These are phyloP conservation scores for Moxostoma hubbsi DNA, from an alignment of 2,797 vertebrate species.

Conservation along the genomic window DNA sequence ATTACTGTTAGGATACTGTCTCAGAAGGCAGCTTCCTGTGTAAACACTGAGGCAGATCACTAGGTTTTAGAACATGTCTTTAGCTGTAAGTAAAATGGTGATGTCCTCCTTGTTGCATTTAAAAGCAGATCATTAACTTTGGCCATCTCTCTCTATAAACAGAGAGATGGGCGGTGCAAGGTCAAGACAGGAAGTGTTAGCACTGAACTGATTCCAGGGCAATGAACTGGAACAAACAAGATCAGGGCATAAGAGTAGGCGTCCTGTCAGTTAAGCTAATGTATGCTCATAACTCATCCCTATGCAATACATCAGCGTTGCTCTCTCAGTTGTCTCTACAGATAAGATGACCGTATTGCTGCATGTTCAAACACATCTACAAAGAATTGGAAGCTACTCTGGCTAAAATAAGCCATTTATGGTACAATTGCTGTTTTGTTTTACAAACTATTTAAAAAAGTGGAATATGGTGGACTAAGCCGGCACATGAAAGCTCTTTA, in stretches of 20 bases:
- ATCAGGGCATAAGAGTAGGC: constrained; percentile 68
- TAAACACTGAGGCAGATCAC: too few relatives aligned
- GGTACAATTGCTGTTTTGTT: constrained; percentile 28
- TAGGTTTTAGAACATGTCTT: too few relatives aligned
- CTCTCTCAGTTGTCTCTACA: background rate
- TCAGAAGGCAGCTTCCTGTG: too few relatives aligned
- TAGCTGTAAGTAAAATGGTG: too few relatives aligned
- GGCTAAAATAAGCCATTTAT: constrained; percentile 36
- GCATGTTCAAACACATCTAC: constrained; percentile 19
- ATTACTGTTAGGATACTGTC: too few relatives aligned
- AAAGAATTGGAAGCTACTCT: constrained; percentile 35
- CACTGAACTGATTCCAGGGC: constrained; percentile 57
- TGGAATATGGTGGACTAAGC: constrained; percentile 15
- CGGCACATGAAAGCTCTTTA: constrained; percentile 22
- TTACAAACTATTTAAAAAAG: constrained; percentile 38
- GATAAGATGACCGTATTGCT: constrained; percentile 26
- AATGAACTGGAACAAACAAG: constrained; percentile 69
- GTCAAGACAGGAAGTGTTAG: constrained; percentile 9
- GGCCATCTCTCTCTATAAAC: background rate
- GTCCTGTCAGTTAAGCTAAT: constrained; percentile 69
- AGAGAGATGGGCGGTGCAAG: constrained; percentile 13
- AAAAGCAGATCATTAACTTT: constrained; percentile 24
- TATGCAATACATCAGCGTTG: constrained; percentile 9
- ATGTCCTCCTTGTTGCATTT: constrained; percentile 16
- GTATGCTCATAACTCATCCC: constrained; percentile 42